A percentile compares a stretch with the other conserved stretches of the same genome.
Conservation (phyloP, 1,140 invertebrate genomes). For the Brachionus sp. region DNA sequence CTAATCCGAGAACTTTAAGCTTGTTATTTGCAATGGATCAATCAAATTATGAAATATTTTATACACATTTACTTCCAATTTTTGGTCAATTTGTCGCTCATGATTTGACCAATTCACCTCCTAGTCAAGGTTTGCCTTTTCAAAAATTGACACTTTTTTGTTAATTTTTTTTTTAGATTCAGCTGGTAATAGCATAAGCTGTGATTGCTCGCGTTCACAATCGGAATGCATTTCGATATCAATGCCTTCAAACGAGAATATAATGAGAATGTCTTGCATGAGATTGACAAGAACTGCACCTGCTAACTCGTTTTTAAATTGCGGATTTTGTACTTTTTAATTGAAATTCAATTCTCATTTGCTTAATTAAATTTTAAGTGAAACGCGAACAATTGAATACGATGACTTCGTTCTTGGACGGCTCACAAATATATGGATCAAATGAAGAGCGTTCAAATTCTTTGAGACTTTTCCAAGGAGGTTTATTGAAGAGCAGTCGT, state of each 20-base stretch:
- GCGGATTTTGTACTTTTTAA: not conserved
- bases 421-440: slow-evolving; percentile 66
- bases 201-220: not conserved
- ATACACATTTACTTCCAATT: not conserved
- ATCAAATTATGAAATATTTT: not conserved
- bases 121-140: not conserved
- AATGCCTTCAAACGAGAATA: slow-evolving; percentile 4
- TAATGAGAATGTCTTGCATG: slow-evolving; percentile 34
- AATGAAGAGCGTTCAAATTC: not conserved
- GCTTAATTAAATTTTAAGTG: not conserved
- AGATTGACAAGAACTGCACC: not conserved
- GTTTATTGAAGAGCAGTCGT: not conserved
- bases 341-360: not conserved
- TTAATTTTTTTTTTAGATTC: slow-evolving; percentile 20
- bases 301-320: not conserved
- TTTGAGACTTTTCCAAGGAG: not conserved
- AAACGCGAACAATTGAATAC: slow-evolving; percentile 68
- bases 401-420: slow-evolving; percentile 77
- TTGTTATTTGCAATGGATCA: not conserved
- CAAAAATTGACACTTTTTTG: not conserved
- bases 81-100: slow-evolving; percentile 73
- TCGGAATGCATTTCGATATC: not conserved
- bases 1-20: slow-evolving; percentile 4
- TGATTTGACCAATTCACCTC: slow-evolving; percentile 48
- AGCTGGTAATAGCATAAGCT: not conserved